Evolutionary conservation across 2,797 vertebrate genomes (phyloP).

Genomic region (Stomatorhinus walkeri): DNA sequence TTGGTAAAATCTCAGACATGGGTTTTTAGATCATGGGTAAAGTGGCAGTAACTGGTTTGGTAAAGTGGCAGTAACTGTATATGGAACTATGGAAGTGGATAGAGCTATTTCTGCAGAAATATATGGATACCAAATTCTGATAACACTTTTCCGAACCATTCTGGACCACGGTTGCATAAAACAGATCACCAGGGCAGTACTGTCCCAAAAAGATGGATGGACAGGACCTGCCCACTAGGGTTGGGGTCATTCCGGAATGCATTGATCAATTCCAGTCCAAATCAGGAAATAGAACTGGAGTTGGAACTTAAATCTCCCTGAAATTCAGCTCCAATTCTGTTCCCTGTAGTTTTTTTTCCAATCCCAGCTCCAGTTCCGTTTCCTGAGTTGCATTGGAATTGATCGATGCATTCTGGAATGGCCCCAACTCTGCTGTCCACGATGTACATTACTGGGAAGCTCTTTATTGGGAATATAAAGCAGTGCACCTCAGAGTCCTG

Average conservation of each 20-base stretch:
- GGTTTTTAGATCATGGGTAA: neutral
- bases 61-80: neutral
- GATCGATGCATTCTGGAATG: too few species aligned
- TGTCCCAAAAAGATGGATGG: neutral
- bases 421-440: too few species aligned
- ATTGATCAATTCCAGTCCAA: too few species aligned
- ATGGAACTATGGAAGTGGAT: neutral
- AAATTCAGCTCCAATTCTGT: too few species aligned
- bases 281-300: too few species aligned
- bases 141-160: neutral
- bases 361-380: too few species aligned
- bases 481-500: neutral
- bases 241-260: too few species aligned
- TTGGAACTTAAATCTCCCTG: too few species aligned
- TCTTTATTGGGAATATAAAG: neutral
- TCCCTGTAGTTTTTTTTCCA: too few species aligned
- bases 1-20: neutral
- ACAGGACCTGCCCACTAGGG: neutral
- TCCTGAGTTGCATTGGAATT: too few species aligned
- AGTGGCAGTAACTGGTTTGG: neutral
- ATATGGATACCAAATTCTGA: neutral
- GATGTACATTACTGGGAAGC: neutral
- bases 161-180: neutral
- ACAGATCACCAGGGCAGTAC: neutral
- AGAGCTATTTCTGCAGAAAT: neutral